A percentile compares a stretch with the other conserved stretches of the same genome.
These are phyloP conservation scores for Acanthis flammea DNA, from an alignment of 2,797 vertebrate species.

Conservation along the genomic window DNA sequence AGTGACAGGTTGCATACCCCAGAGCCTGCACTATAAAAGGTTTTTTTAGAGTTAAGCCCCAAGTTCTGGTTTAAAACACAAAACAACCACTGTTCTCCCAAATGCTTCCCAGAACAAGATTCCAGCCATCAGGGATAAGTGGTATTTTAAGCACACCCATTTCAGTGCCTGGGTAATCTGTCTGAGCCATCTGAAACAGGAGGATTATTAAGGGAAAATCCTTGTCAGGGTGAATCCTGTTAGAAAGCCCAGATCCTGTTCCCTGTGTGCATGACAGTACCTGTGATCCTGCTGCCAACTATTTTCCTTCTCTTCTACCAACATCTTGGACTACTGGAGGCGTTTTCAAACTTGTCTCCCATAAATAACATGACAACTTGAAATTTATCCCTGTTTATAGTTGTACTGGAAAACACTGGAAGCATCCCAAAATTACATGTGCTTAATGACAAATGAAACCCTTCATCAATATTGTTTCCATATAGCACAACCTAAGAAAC, in stretches of 20 bases:
- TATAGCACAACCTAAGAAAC: not conserved
- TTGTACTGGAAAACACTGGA: not conserved
- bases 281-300: not conserved
- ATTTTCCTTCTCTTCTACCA: not conserved
- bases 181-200: not conserved
- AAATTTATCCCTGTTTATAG: not conserved
- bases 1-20: not conserved
- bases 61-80: not conserved
- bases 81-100: not conserved
- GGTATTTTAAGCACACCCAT: not conserved
- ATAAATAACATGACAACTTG: not conserved
- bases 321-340: accelerated
- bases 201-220: conserved; percentile 7
- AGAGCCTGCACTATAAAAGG: not conserved
- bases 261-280: not conserved
- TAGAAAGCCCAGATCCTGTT: not conserved
- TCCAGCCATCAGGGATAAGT: not conserved
- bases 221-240: not conserved
- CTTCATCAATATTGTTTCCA: not conserved
- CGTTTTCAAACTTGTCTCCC: not conserved
- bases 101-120: not conserved
- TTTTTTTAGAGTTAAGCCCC: not conserved
- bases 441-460: not conserved
- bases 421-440: not conserved
- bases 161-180: not conserved